A percentile compares a stretch with the other conserved stretches of the same genome.
Conservation (phyloP, 2,797 vertebrate species). For the Neoniphon sammara region DNA sequence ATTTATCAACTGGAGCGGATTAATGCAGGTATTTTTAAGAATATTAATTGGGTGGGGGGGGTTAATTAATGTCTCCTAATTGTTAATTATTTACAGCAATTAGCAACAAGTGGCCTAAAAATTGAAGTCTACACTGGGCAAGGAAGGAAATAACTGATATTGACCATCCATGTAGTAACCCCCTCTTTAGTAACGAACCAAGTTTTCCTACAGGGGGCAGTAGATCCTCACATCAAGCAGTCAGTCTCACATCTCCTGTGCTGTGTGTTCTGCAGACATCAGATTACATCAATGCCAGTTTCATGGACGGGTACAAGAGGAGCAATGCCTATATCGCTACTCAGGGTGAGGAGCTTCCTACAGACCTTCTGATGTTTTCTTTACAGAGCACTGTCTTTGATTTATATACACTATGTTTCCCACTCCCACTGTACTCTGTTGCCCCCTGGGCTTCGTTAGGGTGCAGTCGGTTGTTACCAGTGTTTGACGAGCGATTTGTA, state of each 20-base stretch:
- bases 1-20: no score
- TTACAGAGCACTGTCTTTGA: background rate
- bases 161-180: background rate
- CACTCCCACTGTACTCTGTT: background rate
- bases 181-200: background rate
- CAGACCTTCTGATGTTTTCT: background rate
- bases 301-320: constrained; percentile 90
- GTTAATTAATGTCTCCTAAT: background rate
- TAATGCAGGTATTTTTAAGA: no score
- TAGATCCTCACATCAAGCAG: background rate
- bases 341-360: constrained; percentile 81
- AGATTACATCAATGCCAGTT: constrained; percentile 89
- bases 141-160: background rate
- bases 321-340: constrained; percentile 88
- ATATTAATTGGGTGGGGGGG: no score
- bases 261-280: constrained; percentile 78
- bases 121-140: background rate
- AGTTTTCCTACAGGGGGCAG: constrained; percentile 38
- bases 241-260: background rate
- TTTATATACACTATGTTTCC: background rate
- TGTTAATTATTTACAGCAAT: background rate
- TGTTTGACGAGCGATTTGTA: constrained; percentile 35
- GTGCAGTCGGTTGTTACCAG: background rate
- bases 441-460: background rate
- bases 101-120: background rate